A percentile compares a stretch with the other conserved stretches of the same genome.
These are phyloP conservation scores for Myotis vivesi DNA, from an alignment of 2,797 vertebrate genomes.

Conservation along the genomic window DNA sequence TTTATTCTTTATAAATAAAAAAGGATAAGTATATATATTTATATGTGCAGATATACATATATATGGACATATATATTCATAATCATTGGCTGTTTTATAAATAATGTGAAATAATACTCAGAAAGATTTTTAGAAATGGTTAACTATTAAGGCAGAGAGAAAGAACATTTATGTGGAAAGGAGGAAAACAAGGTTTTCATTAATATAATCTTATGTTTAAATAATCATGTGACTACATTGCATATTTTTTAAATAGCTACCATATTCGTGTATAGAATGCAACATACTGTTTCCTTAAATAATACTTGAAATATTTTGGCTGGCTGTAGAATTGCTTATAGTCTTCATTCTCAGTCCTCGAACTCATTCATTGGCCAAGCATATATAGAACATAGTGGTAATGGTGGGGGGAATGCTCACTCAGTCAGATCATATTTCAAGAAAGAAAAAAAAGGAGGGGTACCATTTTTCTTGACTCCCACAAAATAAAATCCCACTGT, in stretches of 20 bases:
- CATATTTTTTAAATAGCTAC: not conserved
- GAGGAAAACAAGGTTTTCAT: not conserved
- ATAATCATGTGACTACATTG: not conserved
- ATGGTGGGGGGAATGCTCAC: not conserved
- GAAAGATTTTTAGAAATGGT: not conserved
- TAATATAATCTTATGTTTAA: not conserved
- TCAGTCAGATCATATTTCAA: not conserved
- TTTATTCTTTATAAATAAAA: not conserved
- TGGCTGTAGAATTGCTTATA: not conserved
- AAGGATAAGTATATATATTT: not conserved
- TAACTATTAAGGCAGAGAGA: not conserved
- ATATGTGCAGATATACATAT: too few relatives aligned
- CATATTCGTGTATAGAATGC: not conserved
- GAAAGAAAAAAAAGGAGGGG: not conserved
- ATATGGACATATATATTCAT: not conserved
- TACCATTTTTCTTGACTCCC: not conserved
- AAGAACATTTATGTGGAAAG: not conserved
- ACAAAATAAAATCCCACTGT: not conserved
- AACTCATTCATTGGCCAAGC: not conserved
- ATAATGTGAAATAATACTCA: not conserved
- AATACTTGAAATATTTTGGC: not conserved
- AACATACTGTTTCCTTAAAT: not conserved
- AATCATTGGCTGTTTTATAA: not conserved
- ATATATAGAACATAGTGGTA: not conserved
- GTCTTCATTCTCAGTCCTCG: not conserved